Evolutionary conservation across 2,888 invertebrate genomes (phyloP).

Genomic region (Tryphoninae sp.): DNA sequence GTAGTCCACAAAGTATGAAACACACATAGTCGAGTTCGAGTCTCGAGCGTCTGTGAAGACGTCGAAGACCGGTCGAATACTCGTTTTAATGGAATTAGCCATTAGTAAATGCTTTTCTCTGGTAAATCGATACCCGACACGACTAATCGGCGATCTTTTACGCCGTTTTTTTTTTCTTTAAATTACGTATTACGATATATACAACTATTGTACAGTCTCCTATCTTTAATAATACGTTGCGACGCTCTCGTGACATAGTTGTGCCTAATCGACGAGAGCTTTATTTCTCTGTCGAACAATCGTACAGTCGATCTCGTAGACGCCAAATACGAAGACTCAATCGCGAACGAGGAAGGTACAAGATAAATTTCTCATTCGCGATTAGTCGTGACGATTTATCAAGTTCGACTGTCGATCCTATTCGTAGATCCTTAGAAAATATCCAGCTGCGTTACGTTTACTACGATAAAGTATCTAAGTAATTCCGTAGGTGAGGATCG

Average conservation of each 20-base stretch:
- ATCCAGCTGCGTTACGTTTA: constrained; percentile 31
- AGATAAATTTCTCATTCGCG: constrained; percentile 21
- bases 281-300: constrained; percentile 21
- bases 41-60: neutral
- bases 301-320: neutral
- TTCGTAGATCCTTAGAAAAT: constrained; percentile 9
- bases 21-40: constrained; percentile 30
- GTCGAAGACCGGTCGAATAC: neutral
- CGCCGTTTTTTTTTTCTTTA: constrained; percentile 33
- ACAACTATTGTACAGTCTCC: constrained; percentile 72
- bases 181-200: constrained; percentile 66
- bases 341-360: constrained; percentile 20
- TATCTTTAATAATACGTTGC: constrained; percentile 70
- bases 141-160: constrained; percentile 42
- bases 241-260: constrained; percentile 60
- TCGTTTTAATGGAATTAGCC: constrained; percentile 50
- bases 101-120: constrained; percentile 63
- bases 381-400: neutral
- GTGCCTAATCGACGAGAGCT: constrained; percentile 41
- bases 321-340: neutral
- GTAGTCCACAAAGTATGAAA: constrained; percentile 29
- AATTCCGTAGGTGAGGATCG: constrained; percentile 35
- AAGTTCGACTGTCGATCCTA: neutral
- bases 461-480: constrained; percentile 20
- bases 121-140: constrained; percentile 60